Evolutionary conservation across 2,888 invertebrate species (phyloP).

Genomic region (Augiades crinisus): DNA sequence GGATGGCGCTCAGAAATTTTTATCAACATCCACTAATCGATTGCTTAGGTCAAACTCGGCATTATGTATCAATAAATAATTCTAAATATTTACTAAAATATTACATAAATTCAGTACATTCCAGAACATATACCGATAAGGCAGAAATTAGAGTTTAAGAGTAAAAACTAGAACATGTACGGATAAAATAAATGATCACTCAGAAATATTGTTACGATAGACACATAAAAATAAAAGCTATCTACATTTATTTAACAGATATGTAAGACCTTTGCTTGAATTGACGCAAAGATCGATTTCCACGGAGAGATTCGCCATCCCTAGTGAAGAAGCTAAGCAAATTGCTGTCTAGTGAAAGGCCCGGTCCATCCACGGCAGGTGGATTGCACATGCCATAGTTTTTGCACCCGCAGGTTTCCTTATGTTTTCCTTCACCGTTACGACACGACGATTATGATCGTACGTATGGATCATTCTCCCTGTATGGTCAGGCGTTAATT

Average conservation of each 20-base stretch:
- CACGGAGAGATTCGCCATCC: neutral
- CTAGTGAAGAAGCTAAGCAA: slow-evolving; percentile 5
- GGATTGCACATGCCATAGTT: slow-evolving; percentile 12
- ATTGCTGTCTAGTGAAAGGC: slow-evolving; percentile 13
- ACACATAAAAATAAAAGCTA: no score
- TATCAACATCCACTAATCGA: no score
- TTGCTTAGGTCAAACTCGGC: no score
- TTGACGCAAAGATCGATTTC: neutral
- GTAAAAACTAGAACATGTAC: no score
- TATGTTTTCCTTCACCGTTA: slow-evolving; percentile 13
- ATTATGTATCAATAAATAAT: no score
- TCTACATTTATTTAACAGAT: no score
- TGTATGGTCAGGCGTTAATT: slow-evolving; percentile 7
- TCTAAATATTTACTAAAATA: no score
- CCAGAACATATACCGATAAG: no score
- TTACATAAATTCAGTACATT: no score
- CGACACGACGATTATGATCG: slow-evolving; percentile 9
- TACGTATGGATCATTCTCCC: slow-evolving; percentile 4
- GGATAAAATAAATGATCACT: no score
- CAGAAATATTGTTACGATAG: no score
- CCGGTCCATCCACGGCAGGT: slow-evolving; percentile 2
- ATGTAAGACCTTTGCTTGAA: neutral
- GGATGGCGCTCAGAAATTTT: neutral
- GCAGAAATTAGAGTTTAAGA: no score
- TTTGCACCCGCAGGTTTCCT: slow-evolving; percentile 8